Conservation (phyloP, 2,888 invertebrate species). For the Opisthograptis luteolata region DNA sequence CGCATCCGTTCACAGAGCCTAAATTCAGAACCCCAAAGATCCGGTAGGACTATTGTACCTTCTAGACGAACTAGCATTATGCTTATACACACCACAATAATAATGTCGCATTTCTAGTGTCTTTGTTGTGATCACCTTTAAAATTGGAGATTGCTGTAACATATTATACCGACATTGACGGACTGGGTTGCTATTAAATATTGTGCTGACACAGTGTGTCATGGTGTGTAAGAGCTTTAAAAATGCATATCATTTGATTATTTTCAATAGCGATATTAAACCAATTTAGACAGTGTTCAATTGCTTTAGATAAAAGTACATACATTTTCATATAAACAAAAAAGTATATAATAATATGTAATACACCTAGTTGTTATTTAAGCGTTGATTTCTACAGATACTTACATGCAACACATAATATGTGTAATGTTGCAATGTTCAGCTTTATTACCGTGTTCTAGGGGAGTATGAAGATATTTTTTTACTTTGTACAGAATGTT, state of each 20-base stretch:
- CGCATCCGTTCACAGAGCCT: no score
- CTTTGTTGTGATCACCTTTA: no score
- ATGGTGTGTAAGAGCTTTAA: conserved; percentile 10
- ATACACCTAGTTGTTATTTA: conserved; percentile 34
- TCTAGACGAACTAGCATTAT: no score
- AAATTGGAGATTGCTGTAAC: background rate
- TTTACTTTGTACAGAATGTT: conserved; percentile 83
- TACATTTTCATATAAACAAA: conserved; percentile 38
- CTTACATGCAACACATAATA: conserved; percentile 50
- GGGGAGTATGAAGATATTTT: conserved; percentile 79
- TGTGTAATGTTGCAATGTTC: conserved; percentile 57
- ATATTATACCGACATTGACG: background rate
- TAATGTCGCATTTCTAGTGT: no score
- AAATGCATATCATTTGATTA: conserved; percentile 32
- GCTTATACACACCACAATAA: no score
- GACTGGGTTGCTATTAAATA: background rate
- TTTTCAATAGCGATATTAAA: conserved; percentile 28
- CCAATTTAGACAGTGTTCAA: conserved; percentile 43
- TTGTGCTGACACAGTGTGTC: background rate
- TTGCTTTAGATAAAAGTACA: conserved; percentile 44
- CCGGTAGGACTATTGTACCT: no score
- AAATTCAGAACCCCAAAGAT: no score
- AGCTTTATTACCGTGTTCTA: conserved; percentile 76
- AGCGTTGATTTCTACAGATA: conserved; percentile 43
- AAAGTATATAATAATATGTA: no score